These are phyloP conservation scores for Ectemnius cavifrons DNA, from an alignment of 2,888 invertebrate species.

Conservation along the genomic window DNA sequence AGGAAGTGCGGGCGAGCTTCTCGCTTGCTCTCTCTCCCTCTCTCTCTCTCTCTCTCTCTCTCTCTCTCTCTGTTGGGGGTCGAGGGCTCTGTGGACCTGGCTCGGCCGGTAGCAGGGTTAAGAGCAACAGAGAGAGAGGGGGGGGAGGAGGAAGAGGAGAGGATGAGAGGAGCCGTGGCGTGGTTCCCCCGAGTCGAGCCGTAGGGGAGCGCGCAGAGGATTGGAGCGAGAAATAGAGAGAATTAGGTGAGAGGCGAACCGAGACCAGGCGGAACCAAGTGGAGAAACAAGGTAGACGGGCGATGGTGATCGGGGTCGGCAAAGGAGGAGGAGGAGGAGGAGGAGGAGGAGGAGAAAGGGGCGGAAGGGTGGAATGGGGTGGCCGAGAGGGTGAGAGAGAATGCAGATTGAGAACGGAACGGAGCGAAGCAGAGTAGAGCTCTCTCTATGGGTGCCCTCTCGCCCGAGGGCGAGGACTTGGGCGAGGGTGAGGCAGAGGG, in stretches of 20 bases:
- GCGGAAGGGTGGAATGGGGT: neutral
- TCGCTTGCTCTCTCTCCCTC: constrained; percentile 21
- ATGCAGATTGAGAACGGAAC: constrained; percentile 45
- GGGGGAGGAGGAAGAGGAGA: neutral
- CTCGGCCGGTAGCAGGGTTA: constrained; percentile 15
- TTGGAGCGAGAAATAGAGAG: constrained; percentile 41
- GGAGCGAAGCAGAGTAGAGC: no score
- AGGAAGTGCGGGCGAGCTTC: constrained; percentile 71
- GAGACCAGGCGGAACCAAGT: constrained; percentile 17
- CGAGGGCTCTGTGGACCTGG: constrained; percentile 34
- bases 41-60: constrained; percentile 13
- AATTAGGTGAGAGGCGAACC: constrained; percentile 43
- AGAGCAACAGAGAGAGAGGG: constrained; percentile 2
- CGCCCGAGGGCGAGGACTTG: constrained; percentile 56
- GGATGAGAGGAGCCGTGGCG: neutral
- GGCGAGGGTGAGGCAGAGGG: constrained; percentile 59
- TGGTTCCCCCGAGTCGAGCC: constrained; percentile 8
- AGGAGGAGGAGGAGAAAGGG: neutral
- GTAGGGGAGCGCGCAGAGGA: constrained; percentile 24
- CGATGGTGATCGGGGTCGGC: constrained; percentile 34
- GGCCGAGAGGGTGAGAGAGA: constrained; percentile 38
- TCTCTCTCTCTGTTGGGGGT: constrained; percentile 5
- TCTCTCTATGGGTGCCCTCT: constrained; percentile 47
- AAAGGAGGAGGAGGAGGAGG: neutral
- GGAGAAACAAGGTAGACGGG: constrained; percentile 20